Evolutionary conservation across 2,113 vertebrate species (phyloP).

Genomic region (Mystacornis crossleyi): DNA sequence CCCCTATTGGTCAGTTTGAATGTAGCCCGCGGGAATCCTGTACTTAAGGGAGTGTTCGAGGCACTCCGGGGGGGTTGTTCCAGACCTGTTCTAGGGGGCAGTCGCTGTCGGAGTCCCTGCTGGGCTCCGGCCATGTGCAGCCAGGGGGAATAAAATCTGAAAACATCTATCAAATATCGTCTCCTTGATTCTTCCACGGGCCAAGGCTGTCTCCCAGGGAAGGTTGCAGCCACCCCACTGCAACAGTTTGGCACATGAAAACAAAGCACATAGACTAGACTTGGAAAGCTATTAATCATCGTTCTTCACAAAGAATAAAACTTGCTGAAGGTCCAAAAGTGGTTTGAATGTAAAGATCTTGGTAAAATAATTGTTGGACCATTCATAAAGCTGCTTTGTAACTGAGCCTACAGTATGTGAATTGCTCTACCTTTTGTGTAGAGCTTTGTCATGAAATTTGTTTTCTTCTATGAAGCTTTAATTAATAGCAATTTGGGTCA

Average conservation of each 20-base stretch:
- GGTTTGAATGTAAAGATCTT: neutral
- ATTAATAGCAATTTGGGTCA: neutral
- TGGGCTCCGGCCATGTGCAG: too few species aligned
- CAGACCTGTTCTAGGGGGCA: too few species aligned
- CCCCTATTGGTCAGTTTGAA: too few species aligned
- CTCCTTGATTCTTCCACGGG: too few species aligned
- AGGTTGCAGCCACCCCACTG: too few species aligned
- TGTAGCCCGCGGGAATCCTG: too few species aligned
- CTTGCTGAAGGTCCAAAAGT: neutral
- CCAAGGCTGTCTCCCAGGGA: too few species aligned
- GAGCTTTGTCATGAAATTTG: neutral
- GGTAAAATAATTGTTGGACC: neutral
- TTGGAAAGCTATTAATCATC: neutral
- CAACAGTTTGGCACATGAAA: neutral
- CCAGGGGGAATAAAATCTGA: too few species aligned
- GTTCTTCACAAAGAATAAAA: neutral
- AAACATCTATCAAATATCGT: too few species aligned
- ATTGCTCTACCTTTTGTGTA: neutral
- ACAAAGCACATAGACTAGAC: neutral
- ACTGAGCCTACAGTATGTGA: neutral
- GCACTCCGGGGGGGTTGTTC: too few species aligned
- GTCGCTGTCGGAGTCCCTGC: too few species aligned
- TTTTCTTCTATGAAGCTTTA: neutral
- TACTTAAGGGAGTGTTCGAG: too few species aligned
- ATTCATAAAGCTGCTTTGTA: neutral